Base-by-base conservation (phyloP, 2,888 invertebrate genomes). In the Acronicta leporina region DNA sequence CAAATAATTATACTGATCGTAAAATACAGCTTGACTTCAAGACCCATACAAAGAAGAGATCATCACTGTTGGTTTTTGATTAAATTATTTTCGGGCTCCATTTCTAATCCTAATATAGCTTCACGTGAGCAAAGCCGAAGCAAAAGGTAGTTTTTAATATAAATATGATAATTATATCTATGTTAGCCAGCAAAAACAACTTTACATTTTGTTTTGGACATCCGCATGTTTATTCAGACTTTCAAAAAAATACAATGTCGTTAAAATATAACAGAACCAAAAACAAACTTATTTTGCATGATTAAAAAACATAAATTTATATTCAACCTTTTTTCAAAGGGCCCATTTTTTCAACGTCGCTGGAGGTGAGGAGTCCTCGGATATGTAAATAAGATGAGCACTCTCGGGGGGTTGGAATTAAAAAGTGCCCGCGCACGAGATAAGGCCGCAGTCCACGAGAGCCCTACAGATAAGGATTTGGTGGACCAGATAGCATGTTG, bases 351-450 rank as follows among this genome's bases (percentile, higher is more conserved):
- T 48, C 50, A 13, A 30, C 42, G 49, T 70, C 58, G 55, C 76
- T 60, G 43, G 73, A 74, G 75, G 44, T 63, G 63, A 63, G 55
- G 64, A 77, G 75, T 78, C 65, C 76, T 81, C 70, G 79, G 83
- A 80, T 84, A 84, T 84, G 84, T 79, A 82, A 84, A 83, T 82
- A 77, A 76, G 73, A 70, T 56, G 66, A 79, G 82, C 63, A 68
- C 81, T 75, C 74, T 68, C 63, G 67, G 64, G 67, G 64, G 58
- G 49, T 72, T 45, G 72, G 75, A 68, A 82, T 80, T 80, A 80
- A 84, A 83, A 81, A 81, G 77, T 80, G 76, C 77, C 73, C 75
- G 72, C 51, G 49, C 56, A 20, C 13, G 69, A 30, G 71, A 76
- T 76, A 76, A 68, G 66, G 55, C 65, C 47, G 55, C 14, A 57